phyloP scores from a whole-genome alignment of 2,113 vertebrate genomes.

The Anoplopoma fimbria region DNA sequence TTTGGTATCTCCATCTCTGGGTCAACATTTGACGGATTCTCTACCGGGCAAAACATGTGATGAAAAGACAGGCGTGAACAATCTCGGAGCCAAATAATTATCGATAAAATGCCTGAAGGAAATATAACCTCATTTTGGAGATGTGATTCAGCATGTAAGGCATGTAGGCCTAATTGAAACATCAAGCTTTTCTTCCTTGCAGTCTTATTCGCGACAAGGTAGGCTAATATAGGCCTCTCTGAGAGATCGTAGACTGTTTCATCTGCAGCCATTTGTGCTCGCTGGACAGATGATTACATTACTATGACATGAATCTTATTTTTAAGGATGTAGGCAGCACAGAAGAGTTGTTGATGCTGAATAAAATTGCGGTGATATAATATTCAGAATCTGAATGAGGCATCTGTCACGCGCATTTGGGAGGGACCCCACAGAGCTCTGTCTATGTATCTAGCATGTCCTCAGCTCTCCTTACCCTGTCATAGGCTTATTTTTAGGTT shows the following conservation, averaged over 20 bases:
- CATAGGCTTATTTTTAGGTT: not conserved
- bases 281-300: slow-evolving; percentile 11
- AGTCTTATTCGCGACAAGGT: slow-evolving; percentile 28
- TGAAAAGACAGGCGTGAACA: not conserved
- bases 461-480: not conserved
- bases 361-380: slow-evolving; percentile 10
- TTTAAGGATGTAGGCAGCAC: not conserved
- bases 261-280: slow-evolving; percentile 5
- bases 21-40: not conserved
- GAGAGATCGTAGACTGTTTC: not conserved
- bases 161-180: not conserved
- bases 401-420: slow-evolving; percentile 17
- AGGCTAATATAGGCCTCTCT: slow-evolving; percentile 57
- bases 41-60: not conserved
- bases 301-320: not conserved
- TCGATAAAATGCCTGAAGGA: not conserved
- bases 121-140: not conserved
- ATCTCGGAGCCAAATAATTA: not conserved
- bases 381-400: not conserved
- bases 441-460: slow-evolving; percentile 1
- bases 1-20: not conserved
- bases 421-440: not conserved
- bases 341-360: not conserved
- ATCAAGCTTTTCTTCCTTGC: slow-evolving; percentile 3
- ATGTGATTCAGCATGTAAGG: not conserved